These are phyloP conservation scores for Mylabris sibirica DNA, from an alignment of 2,888 invertebrate genomes.

Conservation along the genomic window DNA sequence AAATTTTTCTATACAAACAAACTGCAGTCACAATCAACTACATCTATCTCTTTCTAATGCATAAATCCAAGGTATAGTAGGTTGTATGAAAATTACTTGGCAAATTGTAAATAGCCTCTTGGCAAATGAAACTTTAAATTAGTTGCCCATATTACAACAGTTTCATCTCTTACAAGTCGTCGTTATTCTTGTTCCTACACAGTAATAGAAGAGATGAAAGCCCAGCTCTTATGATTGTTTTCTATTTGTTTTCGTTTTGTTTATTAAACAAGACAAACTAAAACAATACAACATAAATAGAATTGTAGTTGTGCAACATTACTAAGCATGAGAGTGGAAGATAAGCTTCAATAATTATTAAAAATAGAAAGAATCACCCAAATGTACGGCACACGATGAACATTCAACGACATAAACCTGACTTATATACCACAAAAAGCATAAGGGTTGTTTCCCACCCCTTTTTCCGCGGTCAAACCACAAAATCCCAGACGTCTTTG, in stretches of 20 bases:
- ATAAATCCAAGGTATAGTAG: background rate
- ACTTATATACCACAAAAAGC: background rate
- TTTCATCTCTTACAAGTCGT: background rate
- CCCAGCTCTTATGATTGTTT: background rate
- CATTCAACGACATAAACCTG: background rate
- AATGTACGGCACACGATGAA: background rate
- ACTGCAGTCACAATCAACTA: background rate
- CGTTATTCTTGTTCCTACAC: background rate
- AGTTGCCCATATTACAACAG: conserved; percentile 18
- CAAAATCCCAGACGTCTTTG: conserved; percentile 1
- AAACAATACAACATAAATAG: too few relatives aligned
- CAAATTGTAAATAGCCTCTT: conserved; percentile 27
- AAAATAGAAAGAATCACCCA: too few relatives aligned
- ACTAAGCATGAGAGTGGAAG: too few relatives aligned
- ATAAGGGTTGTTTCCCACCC: background rate
- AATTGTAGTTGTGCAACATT: too few relatives aligned
- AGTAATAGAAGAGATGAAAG: background rate
- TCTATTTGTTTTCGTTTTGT: background rate
- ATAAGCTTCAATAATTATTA: too few relatives aligned
- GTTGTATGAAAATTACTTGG: conserved; percentile 25
- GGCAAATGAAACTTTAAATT: conserved; percentile 30
- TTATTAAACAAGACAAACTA: background rate
- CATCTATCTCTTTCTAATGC: background rate
- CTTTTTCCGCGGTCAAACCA: background rate
- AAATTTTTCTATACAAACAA: background rate